phyloP scores from a whole-genome alignment of 2,888 invertebrate species.

The Strigamia transsilvanica region DNA sequence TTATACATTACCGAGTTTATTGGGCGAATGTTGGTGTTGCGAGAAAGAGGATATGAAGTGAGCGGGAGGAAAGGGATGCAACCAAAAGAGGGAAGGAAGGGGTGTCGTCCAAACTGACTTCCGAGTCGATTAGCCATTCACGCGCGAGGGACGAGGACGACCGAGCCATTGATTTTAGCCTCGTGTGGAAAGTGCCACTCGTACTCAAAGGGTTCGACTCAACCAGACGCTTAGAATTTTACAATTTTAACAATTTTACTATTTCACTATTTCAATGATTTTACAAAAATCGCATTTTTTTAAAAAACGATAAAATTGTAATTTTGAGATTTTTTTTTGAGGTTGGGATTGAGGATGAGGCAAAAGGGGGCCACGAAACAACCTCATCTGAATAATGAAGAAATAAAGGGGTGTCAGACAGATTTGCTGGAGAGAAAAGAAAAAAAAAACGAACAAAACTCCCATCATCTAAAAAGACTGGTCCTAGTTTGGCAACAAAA shows the following conservation, averaged over 20 bases:
- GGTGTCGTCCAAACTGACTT: conserved; percentile 18
- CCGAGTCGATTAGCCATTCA: conserved; percentile 52
- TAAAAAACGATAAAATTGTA: too few relatives aligned
- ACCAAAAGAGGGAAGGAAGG: conserved; percentile 30
- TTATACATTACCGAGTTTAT: conserved; percentile 52
- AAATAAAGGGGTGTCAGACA: conserved; percentile 32
- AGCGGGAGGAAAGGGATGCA: neutral
- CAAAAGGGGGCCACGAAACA: neutral
- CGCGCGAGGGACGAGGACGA: conserved; percentile 30
- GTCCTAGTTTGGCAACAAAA: neutral
- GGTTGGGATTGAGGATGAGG: too few relatives aligned
- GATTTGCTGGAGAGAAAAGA: neutral
- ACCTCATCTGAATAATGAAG: conserved; percentile 32
- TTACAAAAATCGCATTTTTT: neutral
- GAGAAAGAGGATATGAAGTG: neutral
- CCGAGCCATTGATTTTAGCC: conserved; percentile 35
- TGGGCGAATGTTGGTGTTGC: neutral
- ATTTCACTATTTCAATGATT: too few relatives aligned
- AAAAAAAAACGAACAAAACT: neutral
- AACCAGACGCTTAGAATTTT: neutral
- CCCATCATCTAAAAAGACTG: too few relatives aligned
- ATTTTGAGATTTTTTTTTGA: too few relatives aligned
- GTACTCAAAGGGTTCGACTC: neutral
- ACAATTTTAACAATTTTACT: too few relatives aligned
- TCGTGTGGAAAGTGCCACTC: conserved; percentile 20